A percentile compares a stretch with the other conserved stretches of the same genome.
Conservation (phyloP, 2,113 vertebrate species). For the Trachemys scripta region DNA sequence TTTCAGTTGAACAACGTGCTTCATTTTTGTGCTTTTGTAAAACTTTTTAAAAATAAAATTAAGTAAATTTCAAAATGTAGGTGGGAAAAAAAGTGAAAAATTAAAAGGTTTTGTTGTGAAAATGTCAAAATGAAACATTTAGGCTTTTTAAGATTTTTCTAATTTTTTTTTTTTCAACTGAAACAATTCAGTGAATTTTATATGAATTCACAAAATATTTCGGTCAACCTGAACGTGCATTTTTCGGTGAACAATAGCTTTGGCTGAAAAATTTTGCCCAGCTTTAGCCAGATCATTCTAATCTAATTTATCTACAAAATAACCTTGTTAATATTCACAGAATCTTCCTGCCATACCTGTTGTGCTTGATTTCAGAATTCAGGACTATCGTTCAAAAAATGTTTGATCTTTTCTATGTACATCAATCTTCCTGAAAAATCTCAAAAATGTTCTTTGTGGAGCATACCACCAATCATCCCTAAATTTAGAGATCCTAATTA, state of each 20-base stretch:
- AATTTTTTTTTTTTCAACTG: too few relatives aligned
- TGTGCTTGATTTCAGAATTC: neutral
- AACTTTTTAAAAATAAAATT: neutral
- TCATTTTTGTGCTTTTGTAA: neutral
- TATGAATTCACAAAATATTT: neutral
- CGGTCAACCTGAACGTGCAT: neutral
- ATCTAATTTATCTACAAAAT: neutral
- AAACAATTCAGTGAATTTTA: neutral
- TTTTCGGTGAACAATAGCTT: neutral
- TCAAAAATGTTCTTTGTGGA: neutral
- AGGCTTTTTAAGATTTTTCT: neutral
- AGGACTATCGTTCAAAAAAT: neutral
- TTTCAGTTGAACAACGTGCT: neutral
- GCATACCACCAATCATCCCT: neutral
- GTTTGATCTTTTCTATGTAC: neutral
- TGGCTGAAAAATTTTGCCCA: neutral
- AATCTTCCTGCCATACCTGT: neutral
- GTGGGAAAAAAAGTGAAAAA: neutral
- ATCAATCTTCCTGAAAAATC: neutral
- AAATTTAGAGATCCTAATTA: neutral
- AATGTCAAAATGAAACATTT: neutral
- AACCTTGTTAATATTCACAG: neutral
- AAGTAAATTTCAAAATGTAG: neutral
- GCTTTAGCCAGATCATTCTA: neutral
- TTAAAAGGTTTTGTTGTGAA: neutral